Base-by-base conservation (phyloP, 2,888 invertebrate genomes). In the Protophormia terraenovae region DNA sequence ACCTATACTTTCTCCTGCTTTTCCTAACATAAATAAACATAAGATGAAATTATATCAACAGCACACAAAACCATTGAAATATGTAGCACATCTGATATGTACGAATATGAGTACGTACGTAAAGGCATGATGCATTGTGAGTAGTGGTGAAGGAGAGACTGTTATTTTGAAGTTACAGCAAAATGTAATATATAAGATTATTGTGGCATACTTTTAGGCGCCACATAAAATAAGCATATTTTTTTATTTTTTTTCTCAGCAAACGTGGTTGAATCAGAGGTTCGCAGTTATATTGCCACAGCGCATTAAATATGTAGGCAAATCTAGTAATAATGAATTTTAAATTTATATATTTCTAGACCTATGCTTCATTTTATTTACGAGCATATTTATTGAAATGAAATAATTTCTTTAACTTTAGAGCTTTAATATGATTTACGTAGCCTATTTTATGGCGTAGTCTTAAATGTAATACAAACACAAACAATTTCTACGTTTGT, bases 381-480 rank as follows among this genome's bases (percentile, higher is more conserved):
- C 24, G 12, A 66, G 41, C 41, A 41, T 76, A 66, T 29, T 53
- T 22, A 76, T 24, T 66, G 64, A 53, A 76, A 29, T 29, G 27
- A 66, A 66, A 60, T 62, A 50, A 67, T 62, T 50, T 47, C n/a
- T 53, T 41, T 60, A 60, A 35, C 50, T 41, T 53, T 22, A 32
- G 16, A 41, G 22, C 24, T 47, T 66, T 72, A 55, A 66, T 29
- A 80, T 66, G 38, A 58, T 73, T 73, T 71, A 27, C 50, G 10
- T 80, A 55, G 66, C 64, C 55, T 58, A 73, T 45, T 66, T 73
- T 66, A 35, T n/a, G 58, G 64, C 19, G 24, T n/a, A n/a, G n/a
- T 16, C 41, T 69, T 38, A 27, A 62, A 29, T 19, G 32, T 14
- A 55, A 80, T 3, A 69, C 24, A 16, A n/a, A n/a, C n/a, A 32